These are phyloP conservation scores for Apodemia hepburni DNA, from an alignment of 2,888 invertebrate species.

Conservation along the genomic window DNA sequence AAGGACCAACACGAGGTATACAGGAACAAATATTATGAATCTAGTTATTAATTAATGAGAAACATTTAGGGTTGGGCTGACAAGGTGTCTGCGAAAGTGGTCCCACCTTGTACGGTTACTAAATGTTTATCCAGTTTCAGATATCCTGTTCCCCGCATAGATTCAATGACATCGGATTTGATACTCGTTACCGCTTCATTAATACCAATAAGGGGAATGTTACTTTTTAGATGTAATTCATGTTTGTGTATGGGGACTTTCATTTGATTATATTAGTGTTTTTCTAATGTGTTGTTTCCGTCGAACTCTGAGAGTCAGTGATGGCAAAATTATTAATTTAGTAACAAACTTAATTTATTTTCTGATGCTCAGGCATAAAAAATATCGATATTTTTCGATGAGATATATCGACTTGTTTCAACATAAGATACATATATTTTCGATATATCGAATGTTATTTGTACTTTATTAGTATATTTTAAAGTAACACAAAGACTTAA, in stretches of 20 bases:
- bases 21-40: not conserved
- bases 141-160: constrained; percentile 38
- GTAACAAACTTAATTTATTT: too few relatives aligned
- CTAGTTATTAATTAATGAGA: not conserved
- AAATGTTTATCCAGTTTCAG: constrained; percentile 49
- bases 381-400: too few relatives aligned
- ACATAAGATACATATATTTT: too few relatives aligned
- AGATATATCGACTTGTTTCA: too few relatives aligned
- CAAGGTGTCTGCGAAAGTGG: constrained; percentile 44
- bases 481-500: too few relatives aligned
- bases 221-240: not conserved
- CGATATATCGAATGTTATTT: too few relatives aligned
- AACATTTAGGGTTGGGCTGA: not conserved
- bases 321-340: too few relatives aligned
- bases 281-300: not conserved
- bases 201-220: constrained; percentile 1
- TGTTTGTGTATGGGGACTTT: not conserved
- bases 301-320: too few relatives aligned
- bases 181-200: not conserved
- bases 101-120: constrained; percentile 44
- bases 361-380: too few relatives aligned
- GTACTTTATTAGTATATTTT: too few relatives aligned
- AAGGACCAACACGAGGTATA: too few relatives aligned
- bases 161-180: constrained; percentile 8
- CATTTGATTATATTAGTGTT: not conserved